Percentiles rank a stretch among this genome's conserved stretches.
These are phyloP conservation scores for Callocephalon fimbriatum DNA, from an alignment of 2,113 vertebrate species.

Conservation along the genomic window DNA sequence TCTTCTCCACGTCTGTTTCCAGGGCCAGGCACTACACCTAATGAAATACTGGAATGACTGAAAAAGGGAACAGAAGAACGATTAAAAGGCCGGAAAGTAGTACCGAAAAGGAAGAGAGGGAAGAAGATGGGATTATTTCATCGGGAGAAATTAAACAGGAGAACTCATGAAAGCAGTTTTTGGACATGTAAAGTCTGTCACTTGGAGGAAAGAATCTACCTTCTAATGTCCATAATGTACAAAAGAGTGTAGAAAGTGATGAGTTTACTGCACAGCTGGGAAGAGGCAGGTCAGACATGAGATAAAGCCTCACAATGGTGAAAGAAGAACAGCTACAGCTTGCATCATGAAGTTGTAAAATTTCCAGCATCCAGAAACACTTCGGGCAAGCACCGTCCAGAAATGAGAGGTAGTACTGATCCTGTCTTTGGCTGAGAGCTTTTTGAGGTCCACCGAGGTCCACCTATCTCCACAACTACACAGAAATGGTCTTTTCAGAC, in stretches of 20 bases:
- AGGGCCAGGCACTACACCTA: neutral
- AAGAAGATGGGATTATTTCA: neutral
- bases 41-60: rapidly evolving
- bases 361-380: neutral
- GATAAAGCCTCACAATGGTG: neutral
- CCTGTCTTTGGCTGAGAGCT: neutral
- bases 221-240: neutral
- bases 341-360: neutral
- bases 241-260: neutral
- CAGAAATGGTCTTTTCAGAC: neutral
- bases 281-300: neutral
- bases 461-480: neutral
- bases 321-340: neutral
- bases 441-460: neutral
- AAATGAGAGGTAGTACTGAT: neutral
- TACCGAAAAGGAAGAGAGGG: neutral
- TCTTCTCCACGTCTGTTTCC: neutral
- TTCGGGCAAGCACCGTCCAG: neutral
- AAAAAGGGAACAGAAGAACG: neutral
- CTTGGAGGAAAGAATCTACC: neutral
- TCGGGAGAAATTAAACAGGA: neutral
- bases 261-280: neutral
- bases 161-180: neutral
- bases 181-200: neutral
- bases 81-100: neutral